Percentiles rank a stretch among this genome's conserved stretches.
Conservation (phyloP, 2,888 invertebrate species). For the Hydrotaea diabolus region DNA sequence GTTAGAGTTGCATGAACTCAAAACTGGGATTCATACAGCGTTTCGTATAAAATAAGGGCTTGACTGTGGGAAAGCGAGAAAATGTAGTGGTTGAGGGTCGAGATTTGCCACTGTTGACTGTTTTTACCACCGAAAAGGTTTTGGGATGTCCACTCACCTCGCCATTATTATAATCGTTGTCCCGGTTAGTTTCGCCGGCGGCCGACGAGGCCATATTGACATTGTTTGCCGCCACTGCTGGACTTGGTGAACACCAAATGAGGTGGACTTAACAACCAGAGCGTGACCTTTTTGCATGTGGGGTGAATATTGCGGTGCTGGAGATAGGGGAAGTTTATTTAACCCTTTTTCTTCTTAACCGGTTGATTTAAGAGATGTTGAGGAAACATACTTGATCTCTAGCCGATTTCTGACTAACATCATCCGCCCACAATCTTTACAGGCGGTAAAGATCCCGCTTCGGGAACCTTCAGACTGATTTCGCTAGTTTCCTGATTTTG, state of each 20-base stretch:
- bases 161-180: constrained; percentile 81
- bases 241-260: constrained; percentile 70
- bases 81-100: constrained; percentile 71
- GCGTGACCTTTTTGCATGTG: constrained; percentile 70
- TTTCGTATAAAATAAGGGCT: constrained; percentile 82
- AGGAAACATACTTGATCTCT: constrained; percentile 71
- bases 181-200: constrained; percentile 45
- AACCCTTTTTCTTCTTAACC: constrained; percentile 74
- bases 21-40: constrained; percentile 94
- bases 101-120: constrained; percentile 78
- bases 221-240: constrained; percentile 71
- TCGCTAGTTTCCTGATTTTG: constrained; percentile 69
- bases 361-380: constrained; percentile 74
- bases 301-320: constrained; percentile 81
- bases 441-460: constrained; percentile 72
- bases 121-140: constrained; percentile 89
- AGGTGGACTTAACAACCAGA: constrained; percentile 57
- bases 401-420: constrained; percentile 72
- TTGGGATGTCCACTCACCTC: constrained; percentile 83
- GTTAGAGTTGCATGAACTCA: constrained; percentile 94
- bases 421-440: constrained; percentile 80
- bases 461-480: constrained; percentile 50
- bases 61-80: constrained; percentile 74
- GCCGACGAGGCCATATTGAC: constrained; percentile 50
- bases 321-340: constrained; percentile 85